A percentile compares a stretch with the other conserved stretches of the same genome.
Evolutionary conservation across 1,140 invertebrate genomes (phyloP).

Genomic region (Metopolophium dirhodum): DNA sequence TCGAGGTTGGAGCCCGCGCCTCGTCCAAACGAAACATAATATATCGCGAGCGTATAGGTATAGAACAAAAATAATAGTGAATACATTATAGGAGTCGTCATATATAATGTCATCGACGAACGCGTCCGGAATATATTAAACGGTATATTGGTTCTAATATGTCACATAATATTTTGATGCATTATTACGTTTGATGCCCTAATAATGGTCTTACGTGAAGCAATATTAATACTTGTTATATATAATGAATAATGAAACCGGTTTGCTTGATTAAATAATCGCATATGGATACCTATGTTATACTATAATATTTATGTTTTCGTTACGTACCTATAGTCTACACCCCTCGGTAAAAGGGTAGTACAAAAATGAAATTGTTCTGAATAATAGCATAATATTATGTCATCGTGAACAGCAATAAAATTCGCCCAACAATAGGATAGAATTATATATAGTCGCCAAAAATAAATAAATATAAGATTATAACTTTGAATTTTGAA

Average conservation of each 20-base stretch:
- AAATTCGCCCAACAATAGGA: too few species aligned
- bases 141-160: neutral
- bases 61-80: neutral
- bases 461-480: too few species aligned
- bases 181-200: too few species aligned
- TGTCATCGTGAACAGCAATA: too few species aligned
- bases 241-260: neutral
- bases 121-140: neutral
- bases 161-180: too few species aligned
- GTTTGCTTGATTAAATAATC: neutral
- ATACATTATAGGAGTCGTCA: neutral
- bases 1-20: slow-evolving; percentile 32
- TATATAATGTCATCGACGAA: neutral
- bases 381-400: too few species aligned
- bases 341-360: neutral
- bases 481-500: too few species aligned
- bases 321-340: neutral
- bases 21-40: neutral
- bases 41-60: neutral
- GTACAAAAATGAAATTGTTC: neutral
- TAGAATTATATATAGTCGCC: too few species aligned
- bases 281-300: too few species aligned
- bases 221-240: neutral
- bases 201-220: too few species aligned
- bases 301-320: neutral